phyloP scores from a whole-genome alignment of 2,113 vertebrate genomes.

The Marmota monax region DNA sequence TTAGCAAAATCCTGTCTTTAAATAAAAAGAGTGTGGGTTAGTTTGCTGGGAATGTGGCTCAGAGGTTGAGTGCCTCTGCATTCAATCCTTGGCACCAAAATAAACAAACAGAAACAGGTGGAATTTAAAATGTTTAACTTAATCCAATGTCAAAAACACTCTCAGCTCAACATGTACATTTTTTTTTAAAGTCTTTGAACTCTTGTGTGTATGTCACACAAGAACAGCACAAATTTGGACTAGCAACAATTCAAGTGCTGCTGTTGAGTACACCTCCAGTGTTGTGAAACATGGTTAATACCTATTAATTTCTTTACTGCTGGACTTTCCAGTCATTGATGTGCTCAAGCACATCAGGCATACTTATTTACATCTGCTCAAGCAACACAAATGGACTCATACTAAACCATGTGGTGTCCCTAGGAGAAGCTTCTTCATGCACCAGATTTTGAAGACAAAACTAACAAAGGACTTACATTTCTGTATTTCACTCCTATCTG shows the following conservation, averaged over 20 bases:
- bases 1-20: too few species aligned
- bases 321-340: background rate
- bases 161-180: background rate
- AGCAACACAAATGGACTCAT: background rate
- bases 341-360: background rate
- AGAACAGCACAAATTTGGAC: background rate
- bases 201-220: background rate
- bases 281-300: background rate
- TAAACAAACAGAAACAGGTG: background rate
- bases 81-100: too few species aligned
- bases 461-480: background rate
- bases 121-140: background rate
- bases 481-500: background rate
- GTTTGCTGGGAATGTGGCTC: too few species aligned
- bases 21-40: too few species aligned
- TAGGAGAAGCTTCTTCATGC: background rate
- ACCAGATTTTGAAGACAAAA: background rate
- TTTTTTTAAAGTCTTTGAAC: background rate
- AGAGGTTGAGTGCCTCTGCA: too few species aligned
- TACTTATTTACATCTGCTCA: background rate
- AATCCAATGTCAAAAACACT: background rate
- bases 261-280: background rate
- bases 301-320: background rate
- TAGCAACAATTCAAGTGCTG: background rate
- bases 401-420: background rate